These are phyloP conservation scores for Drosophila kurseongensis DNA, from an alignment of 1,140 invertebrate genomes.

Conservation along the genomic window DNA sequence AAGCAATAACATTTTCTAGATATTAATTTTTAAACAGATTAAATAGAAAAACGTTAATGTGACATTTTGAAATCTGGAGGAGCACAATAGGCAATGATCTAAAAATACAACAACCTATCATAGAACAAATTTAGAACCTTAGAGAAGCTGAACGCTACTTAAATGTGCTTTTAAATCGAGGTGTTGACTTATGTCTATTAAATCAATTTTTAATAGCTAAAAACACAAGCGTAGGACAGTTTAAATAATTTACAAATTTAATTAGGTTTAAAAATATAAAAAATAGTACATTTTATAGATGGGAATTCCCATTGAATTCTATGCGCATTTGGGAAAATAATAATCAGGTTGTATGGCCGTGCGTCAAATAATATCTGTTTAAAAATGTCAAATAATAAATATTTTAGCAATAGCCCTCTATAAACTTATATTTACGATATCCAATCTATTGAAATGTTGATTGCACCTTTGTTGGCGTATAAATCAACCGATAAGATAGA, in stretches of 20 bases:
- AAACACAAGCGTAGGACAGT: not conserved
- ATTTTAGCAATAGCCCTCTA: constrained; percentile 1
- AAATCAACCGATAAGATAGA: constrained; percentile 51
- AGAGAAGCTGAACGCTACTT: not conserved
- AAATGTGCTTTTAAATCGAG: not conserved
- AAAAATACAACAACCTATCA: not conserved
- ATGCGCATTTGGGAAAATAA: not conserved
- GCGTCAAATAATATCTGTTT: not conserved
- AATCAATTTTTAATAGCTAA: not conserved
- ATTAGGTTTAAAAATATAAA: not conserved
- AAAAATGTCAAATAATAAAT: constrained; percentile 24
- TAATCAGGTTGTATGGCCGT: not conserved
- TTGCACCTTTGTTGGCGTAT: constrained; percentile 11
- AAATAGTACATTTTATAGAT: not conserved
- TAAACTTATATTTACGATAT: constrained; percentile 19
- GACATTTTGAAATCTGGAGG: not conserved
- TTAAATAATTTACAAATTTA: not conserved
- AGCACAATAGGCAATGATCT: not conserved
- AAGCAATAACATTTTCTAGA: too few species aligned
- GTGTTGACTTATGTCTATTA: not conserved
- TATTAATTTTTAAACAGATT: too few species aligned
- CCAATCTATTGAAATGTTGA: constrained; percentile 18
- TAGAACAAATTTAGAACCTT: not conserved
- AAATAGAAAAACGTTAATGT: too few species aligned
- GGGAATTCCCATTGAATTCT: not conserved